Conservation (phyloP, 2,888 invertebrate genomes). For the Hylaea fasciaria region DNA sequence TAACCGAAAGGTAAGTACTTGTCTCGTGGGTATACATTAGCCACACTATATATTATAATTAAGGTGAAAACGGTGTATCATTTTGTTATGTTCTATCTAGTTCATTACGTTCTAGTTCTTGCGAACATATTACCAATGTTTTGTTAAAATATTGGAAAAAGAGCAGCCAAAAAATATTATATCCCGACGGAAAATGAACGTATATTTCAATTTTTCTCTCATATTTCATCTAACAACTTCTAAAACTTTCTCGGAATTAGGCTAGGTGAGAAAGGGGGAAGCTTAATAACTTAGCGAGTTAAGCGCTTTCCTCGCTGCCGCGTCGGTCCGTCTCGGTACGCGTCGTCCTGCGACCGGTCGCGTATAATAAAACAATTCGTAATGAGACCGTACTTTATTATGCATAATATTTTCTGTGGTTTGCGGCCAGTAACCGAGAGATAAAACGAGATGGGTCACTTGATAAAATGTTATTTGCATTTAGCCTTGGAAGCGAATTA, state of each 20-base stretch:
- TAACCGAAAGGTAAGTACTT: too few relatives aligned
- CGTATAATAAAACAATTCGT: constrained; percentile 36
- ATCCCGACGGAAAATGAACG: constrained; percentile 4
- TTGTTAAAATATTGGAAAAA: constrained; percentile 19
- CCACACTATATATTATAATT: too few relatives aligned
- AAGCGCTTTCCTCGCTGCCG: constrained; percentile 15
- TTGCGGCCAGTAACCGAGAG: constrained; percentile 35
- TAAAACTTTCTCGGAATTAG: constrained; percentile 19
- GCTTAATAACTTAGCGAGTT: constrained; percentile 20
- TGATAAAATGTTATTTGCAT: constrained; percentile 34
- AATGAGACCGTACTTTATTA: constrained; percentile 35
- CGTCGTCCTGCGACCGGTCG: constrained; percentile 18
- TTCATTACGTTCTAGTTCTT: constrained; percentile 2
- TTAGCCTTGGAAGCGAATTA: constrained; percentile 34
- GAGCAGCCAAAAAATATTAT: constrained; percentile 9
- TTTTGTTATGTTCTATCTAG: constrained; percentile 9
- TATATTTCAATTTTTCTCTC: constrained; percentile 5
- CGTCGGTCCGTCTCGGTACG: constrained; percentile 6
- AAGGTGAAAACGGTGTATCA: neutral
- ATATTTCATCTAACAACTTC: constrained; percentile 4
- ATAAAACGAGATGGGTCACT: constrained; percentile 35
- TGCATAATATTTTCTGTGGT: constrained; percentile 34
- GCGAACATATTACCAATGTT: constrained; percentile 9
- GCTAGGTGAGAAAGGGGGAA: constrained; percentile 27
- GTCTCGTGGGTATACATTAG: too few relatives aligned